Evolutionary conservation across 1,140 invertebrate species (phyloP).

Genomic region (Glomeris maerens): DNA sequence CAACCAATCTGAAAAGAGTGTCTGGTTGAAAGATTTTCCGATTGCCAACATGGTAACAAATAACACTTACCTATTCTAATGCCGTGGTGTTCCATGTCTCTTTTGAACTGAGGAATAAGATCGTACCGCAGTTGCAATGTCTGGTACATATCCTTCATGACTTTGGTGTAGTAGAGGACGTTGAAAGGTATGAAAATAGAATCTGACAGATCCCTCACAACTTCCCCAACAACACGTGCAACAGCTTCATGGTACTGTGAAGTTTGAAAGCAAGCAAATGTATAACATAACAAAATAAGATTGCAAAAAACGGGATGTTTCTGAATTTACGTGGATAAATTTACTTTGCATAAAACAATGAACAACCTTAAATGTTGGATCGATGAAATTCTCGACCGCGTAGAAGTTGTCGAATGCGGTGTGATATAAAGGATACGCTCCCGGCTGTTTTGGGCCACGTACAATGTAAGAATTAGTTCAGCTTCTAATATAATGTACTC

Average conservation of each 20-base stretch:
- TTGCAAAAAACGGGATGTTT: not conserved
- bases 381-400: slow-evolving; percentile 20
- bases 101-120: slow-evolving; percentile 5
- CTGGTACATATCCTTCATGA: slow-evolving; percentile 19
- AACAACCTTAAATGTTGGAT: slow-evolving; percentile 18
- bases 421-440: slow-evolving; percentile 22
- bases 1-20: not conserved
- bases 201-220: slow-evolving; percentile 22
- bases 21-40: not conserved
- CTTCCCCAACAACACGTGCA: slow-evolving; percentile 19
- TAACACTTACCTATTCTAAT: slow-evolving; percentile 3
- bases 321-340: not conserved
- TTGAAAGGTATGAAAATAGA: slow-evolving; percentile 26
- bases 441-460: not conserved
- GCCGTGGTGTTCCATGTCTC: slow-evolving; percentile 1
- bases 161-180: slow-evolving; percentile 24
- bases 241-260: slow-evolving; percentile 20
- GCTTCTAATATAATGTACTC: not conserved
- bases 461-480: not conserved
- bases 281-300: not conserved
- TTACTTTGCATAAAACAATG: too few relatives aligned
- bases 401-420: slow-evolving; percentile 23
- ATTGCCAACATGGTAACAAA: not conserved
- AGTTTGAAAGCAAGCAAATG: not conserved
- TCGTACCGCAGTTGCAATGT: slow-evolving; percentile 4